Evolutionary conservation across 2,113 vertebrate species (phyloP).

Genomic region (Callipepla californica): DNA sequence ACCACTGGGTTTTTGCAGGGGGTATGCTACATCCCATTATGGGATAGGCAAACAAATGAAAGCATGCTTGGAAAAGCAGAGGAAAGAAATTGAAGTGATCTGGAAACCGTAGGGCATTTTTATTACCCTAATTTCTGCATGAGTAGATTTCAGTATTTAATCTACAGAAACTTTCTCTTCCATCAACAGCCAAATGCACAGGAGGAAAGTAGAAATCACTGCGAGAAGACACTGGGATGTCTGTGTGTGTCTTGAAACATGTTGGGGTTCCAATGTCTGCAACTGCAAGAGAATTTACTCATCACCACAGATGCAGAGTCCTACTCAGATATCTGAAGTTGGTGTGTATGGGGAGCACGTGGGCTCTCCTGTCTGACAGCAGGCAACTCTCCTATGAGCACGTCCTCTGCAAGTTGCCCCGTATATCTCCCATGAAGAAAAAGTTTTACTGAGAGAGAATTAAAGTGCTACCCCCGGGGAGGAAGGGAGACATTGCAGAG

Average conservation of each 20-base stretch:
- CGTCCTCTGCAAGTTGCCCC: background rate
- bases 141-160: background rate
- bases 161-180: background rate
- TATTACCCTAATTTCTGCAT: background rate
- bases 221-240: background rate
- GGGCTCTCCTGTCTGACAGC: background rate
- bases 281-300: background rate
- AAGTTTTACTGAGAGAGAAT: background rate
- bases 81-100: background rate
- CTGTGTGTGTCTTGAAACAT: background rate
- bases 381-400: fast-evolving
- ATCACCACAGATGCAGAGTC: background rate
- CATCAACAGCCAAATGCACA: background rate
- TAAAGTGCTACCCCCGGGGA: background rate
- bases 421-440: background rate
- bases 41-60: background rate
- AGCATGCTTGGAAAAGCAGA: background rate
- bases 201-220: background rate
- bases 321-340: background rate
- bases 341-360: fast-evolving
- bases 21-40: background rate
- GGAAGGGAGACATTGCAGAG: background rate
- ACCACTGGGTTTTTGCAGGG: background rate
- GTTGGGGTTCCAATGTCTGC: background rate
- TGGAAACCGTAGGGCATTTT: background rate